These are phyloP conservation scores for Anastrepha ludens DNA, from an alignment of 1,140 invertebrate species.

Conservation along the genomic window DNA sequence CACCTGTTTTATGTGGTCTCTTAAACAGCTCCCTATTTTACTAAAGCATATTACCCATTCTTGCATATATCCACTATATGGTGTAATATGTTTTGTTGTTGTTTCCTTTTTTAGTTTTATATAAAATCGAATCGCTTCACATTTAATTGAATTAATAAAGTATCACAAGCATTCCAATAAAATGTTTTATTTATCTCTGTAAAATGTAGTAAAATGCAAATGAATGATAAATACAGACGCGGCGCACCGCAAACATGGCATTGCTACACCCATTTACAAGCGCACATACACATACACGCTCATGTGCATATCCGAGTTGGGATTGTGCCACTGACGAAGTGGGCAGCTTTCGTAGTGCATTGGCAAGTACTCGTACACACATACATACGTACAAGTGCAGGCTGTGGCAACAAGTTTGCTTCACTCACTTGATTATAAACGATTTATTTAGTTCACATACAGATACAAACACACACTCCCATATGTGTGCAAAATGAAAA, in stretches of 20 bases:
- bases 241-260: slow-evolving; percentile 19
- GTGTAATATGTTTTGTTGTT: no score
- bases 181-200: slow-evolving; percentile 9
- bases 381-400: background rate
- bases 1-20: no score
- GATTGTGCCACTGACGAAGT: background rate
- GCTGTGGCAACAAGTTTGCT: slow-evolving; percentile 36
- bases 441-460: slow-evolving; percentile 47
- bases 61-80: no score
- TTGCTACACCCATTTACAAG: slow-evolving; percentile 8
- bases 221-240: slow-evolving; percentile 15
- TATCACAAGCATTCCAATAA: background rate
- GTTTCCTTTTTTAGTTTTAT: background rate
- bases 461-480: background rate
- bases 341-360: background rate
- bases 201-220: slow-evolving; percentile 39
- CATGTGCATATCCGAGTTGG: background rate
- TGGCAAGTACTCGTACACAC: background rate
- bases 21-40: no score
- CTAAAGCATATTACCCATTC: no score
- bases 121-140: background rate
- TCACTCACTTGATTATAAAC: slow-evolving; percentile 41
- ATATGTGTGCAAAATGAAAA: no score
- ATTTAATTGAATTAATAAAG: slow-evolving; percentile 36
- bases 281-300: background rate